These are phyloP conservation scores for Gymnoscopelus braueri DNA, from an alignment of 2,797 vertebrate genomes.

Conservation along the genomic window DNA sequence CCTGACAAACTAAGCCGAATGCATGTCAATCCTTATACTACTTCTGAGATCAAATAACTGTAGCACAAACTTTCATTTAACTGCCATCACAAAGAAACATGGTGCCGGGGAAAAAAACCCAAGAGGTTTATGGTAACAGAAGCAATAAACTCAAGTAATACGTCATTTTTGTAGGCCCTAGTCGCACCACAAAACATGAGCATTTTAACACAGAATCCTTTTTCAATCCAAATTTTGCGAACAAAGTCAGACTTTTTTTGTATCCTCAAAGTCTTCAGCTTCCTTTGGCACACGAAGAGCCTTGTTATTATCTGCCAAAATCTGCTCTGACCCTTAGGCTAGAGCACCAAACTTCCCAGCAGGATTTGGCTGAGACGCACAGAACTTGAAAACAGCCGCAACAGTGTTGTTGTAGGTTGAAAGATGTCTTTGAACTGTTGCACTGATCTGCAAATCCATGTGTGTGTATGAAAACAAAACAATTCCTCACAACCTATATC, in stretches of 20 bases:
- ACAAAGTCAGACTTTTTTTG: slow-evolving; percentile 30
- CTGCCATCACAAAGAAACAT: slow-evolving; percentile 42
- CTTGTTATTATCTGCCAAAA: slow-evolving; percentile 25
- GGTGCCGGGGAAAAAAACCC: too few species aligned
- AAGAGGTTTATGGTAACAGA: slow-evolving; percentile 42
- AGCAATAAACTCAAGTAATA: slow-evolving; percentile 50
- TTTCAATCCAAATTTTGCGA: slow-evolving; percentile 11
- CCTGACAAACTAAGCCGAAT: slow-evolving; percentile 28
- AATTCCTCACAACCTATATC: slow-evolving; percentile 2
- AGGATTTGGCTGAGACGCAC: slow-evolving; percentile 21
- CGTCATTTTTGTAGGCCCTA: slow-evolving; percentile 24
- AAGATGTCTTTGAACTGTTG: slow-evolving; percentile 11
- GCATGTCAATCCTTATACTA: slow-evolving; percentile 24
- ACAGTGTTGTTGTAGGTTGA: not conserved
- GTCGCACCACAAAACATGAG: slow-evolving; percentile 20
- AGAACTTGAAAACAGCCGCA: slow-evolving; percentile 29
- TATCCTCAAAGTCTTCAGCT: slow-evolving; percentile 20
- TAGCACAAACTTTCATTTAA: slow-evolving; percentile 39
- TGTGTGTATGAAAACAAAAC: not conserved
- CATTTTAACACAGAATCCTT: slow-evolving; percentile 27
- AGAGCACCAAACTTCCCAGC: slow-evolving; percentile 13
- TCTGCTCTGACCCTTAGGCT: slow-evolving; percentile 16
- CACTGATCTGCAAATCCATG: slow-evolving; percentile 3
- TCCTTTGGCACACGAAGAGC: not conserved
- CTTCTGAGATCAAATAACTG: slow-evolving; percentile 32